Evolutionary conservation across 2,888 invertebrate genomes (phyloP).

Genomic region (Charanyca ferruginea): DNA sequence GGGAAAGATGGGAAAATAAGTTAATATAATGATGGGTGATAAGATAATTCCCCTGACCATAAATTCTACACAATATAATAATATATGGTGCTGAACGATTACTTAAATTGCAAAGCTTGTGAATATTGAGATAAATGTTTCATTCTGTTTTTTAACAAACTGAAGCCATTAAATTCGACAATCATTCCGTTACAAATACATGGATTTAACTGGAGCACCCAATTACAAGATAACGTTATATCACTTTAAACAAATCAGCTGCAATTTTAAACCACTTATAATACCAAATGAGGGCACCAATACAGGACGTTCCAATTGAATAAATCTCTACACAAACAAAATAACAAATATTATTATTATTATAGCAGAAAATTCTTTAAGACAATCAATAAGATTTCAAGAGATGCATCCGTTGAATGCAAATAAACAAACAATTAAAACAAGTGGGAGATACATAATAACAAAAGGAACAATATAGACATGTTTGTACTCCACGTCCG

Average conservation of each 20-base stretch:
- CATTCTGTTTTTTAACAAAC: no score
- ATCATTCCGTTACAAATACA: slow-evolving; percentile 13
- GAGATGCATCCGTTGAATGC: slow-evolving; percentile 36
- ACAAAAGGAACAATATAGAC: slow-evolving; percentile 54
- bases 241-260: slow-evolving; percentile 27
- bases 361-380: background rate
- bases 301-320: slow-evolving; percentile 15
- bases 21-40: background rate
- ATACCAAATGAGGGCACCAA: slow-evolving; percentile 21
- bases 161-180: background rate
- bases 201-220: slow-evolving; percentile 27
- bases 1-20: slow-evolving; percentile 27
- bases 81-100: no score
- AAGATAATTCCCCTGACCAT: no score
- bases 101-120: no score
- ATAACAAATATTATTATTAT: background rate
- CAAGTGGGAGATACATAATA: slow-evolving; percentile 35
- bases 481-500: slow-evolving; percentile 47
- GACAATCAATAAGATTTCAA: slow-evolving; percentile 21
- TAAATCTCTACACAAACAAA: background rate
- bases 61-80: no score
- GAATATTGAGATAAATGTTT: no score
- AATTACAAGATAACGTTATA: slow-evolving; percentile 38
- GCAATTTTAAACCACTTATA: slow-evolving; percentile 32
- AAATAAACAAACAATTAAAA: slow-evolving; percentile 58